Evolutionary conservation across 2,888 invertebrate species (phyloP), one percentile per base, ranked within the genome.

Genomic region (Ochlodes sylvanus): DNA sequence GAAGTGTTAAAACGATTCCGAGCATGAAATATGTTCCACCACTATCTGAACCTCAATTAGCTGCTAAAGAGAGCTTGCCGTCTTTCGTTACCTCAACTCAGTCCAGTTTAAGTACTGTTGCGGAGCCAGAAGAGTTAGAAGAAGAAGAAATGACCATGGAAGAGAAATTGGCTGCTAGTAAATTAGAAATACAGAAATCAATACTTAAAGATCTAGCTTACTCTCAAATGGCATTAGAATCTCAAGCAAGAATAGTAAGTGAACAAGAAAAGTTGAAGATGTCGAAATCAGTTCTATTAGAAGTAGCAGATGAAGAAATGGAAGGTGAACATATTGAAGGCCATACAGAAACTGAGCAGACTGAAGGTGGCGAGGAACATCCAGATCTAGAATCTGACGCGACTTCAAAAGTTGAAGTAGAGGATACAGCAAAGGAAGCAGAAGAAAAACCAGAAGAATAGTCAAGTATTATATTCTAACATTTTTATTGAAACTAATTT

Each of bases 191-290:
- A 57, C 89, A 88, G 69, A 92, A 84, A 72, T 90, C 91, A 15
- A 84, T 93, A 66, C 81, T 93, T 78, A 88, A 85, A 76, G 92
- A 90, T 69, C 77, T 92, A 41, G 85, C 82, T 5, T 82, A 83
- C 47, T 88, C 90, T 3, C 83, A 87, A 68, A 76, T 77, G 69
- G 72, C 77, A 2, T 64, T 86, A 15, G 72, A 77, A 7, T 85
- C 86, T 0, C 79, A 79, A 68, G 69, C 75, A 2, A 80, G 70
- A 58, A 58, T 84, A 9, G 68, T 71, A 27, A 77, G 78, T 32
- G 77, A 75, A 10, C 64, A 60, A 0, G 70, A 71, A n/a, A 78
- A 66, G 17, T 5, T 66, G 67, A 69, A 68, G 21, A 6, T 44
- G 19, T 77, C 82, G 0, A 84, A 79, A 68, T 80, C 80, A 7